Conservation (phyloP, 2,113 vertebrate species). For the Syrrhaptes paradoxus region DNA sequence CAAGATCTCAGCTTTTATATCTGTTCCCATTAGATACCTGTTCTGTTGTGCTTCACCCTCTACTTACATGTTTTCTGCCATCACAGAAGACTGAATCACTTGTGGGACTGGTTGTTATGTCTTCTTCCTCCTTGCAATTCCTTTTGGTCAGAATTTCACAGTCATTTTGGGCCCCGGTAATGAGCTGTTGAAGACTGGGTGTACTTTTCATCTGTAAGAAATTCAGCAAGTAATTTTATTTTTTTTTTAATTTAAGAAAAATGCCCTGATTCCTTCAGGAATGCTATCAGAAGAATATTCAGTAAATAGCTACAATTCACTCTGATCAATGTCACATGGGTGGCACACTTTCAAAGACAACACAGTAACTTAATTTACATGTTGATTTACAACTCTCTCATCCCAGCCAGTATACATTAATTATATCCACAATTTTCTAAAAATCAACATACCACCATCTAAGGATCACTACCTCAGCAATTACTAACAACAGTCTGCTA, state of each 20-base stretch:
- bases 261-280: background rate
- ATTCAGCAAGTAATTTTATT: background rate
- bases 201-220: slow-evolving; percentile 75
- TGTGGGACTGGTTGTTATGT: background rate
- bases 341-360: background rate
- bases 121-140: slow-evolving; percentile 22
- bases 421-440: background rate
- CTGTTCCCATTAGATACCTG: background rate
- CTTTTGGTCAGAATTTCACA: background rate
- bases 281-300: background rate
- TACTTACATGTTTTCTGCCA: slow-evolving; percentile 68
- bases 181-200: slow-evolving; percentile 78
- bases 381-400: background rate
- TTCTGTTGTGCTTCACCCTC: background rate
- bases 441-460: background rate
- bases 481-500: background rate
- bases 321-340: background rate
- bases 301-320: background rate
- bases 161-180: slow-evolving; percentile 59
- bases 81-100: slow-evolving; percentile 57
- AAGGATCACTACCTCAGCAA: background rate
- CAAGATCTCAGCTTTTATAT: background rate
- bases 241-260: background rate
- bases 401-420: background rate
- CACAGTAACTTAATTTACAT: background rate